Evolutionary conservation across 2,113 vertebrate species (phyloP).

Genomic region (Nerophis ophidion): DNA sequence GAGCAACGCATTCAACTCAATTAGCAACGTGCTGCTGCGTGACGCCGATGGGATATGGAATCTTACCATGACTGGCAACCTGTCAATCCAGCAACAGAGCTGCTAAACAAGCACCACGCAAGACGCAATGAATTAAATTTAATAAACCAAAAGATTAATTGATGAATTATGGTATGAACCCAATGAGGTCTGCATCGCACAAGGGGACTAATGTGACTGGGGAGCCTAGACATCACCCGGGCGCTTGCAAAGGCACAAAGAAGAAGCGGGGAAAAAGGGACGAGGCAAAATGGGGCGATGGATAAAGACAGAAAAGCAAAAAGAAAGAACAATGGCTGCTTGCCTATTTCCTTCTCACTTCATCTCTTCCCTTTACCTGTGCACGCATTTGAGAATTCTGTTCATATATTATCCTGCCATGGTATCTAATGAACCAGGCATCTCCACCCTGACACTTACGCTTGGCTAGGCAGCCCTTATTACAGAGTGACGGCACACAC

Average conservation of each 20-base stretch:
- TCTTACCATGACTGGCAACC: conserved; percentile 70
- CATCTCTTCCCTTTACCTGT: conserved; percentile 48
- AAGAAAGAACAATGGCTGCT: conserved; percentile 57
- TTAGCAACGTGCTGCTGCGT: conserved; percentile 65
- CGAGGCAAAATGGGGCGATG: conserved; percentile 18
- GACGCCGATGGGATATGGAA: conserved; percentile 63
- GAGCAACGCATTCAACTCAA: conserved; percentile 66
- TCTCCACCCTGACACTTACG: conserved; percentile 63
- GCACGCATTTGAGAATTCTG: conserved; percentile 47
- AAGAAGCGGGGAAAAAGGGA: conserved; percentile 29
- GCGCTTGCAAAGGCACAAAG: conserved; percentile 30
- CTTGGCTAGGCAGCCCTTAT: conserved; percentile 66
- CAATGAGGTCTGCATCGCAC: conserved; percentile 53
- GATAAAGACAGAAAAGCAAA: conserved; percentile 31
- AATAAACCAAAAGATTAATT: conserved; percentile 65
- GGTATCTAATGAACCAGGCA: conserved; percentile 70
- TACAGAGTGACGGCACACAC: conserved; percentile 15
- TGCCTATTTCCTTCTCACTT: conserved; percentile 31
- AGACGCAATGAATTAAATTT: conserved; percentile 51
- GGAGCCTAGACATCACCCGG: conserved; percentile 50
- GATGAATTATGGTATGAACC: conserved; percentile 51
- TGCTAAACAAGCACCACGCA: conserved; percentile 54
- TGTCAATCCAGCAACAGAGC: conserved; percentile 63
- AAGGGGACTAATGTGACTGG: conserved; percentile 54
- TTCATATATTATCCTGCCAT: conserved; percentile 72